These are phyloP conservation scores for Unio pictorum DNA, from an alignment of 2,888 invertebrate species.

Conservation along the genomic window DNA sequence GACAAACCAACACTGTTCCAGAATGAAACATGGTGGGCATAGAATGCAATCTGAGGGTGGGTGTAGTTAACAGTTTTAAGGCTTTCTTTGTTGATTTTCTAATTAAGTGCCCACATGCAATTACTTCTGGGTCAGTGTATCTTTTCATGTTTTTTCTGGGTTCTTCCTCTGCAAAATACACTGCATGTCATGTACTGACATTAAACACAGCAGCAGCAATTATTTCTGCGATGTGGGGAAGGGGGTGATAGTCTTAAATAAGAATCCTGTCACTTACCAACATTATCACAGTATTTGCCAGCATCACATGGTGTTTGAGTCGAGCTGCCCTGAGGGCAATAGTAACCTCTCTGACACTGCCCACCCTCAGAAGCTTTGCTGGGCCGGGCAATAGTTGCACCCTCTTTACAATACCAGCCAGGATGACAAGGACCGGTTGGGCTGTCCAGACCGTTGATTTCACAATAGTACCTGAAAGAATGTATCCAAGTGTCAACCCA, in stretches of 20 bases:
- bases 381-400: slow-evolving; percentile 51
- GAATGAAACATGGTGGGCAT: too few species aligned
- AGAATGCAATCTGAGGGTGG: too few species aligned
- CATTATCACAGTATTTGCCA: slow-evolving; percentile 63
- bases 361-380: slow-evolving; percentile 46
- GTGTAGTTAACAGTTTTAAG: too few species aligned
- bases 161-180: too few species aligned
- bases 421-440: slow-evolving; percentile 64
- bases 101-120: too few species aligned
- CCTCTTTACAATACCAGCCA: slow-evolving; percentile 66
- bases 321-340: slow-evolving; percentile 59
- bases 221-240: not conserved
- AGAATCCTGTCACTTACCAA: slow-evolving; percentile 35
- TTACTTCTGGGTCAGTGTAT: too few species aligned
- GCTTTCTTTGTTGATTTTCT: too few species aligned
- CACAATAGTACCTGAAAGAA: slow-evolving; percentile 62
- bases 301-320: slow-evolving; percentile 57
- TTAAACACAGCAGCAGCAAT: too few species aligned
- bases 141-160: too few species aligned
- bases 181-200: too few species aligned
- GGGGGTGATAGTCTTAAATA: not conserved
- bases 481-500: not conserved
- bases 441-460: slow-evolving; percentile 51
- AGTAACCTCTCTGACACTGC: slow-evolving; percentile 55
- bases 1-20: too few species aligned